phyloP scores from a whole-genome alignment of 1,140 invertebrate genomes.

The Zaprionus inermis region DNA sequence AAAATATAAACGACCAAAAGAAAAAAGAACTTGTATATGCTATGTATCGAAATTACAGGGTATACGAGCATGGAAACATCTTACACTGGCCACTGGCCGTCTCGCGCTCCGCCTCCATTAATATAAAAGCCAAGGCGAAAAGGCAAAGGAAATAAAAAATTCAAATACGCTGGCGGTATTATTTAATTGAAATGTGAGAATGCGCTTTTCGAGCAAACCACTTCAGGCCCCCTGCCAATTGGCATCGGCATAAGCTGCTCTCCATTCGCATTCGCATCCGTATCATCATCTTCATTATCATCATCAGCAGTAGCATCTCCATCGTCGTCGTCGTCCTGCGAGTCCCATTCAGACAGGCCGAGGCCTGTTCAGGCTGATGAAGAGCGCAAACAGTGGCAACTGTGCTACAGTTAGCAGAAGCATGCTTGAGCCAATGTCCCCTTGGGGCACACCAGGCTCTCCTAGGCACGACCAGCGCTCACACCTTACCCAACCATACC shows the following conservation, averaged over 20 bases:
- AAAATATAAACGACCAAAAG: constrained; percentile 43
- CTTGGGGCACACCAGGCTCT: constrained; percentile 64
- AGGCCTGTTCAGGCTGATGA: constrained; percentile 60
- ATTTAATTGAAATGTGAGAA: constrained; percentile 81
- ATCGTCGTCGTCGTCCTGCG: constrained; percentile 33
- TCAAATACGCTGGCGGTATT: constrained; percentile 60
- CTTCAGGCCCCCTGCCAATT: constrained; percentile 39
- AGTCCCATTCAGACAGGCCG: constrained; percentile 65
- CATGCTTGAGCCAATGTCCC: constrained; percentile 77
- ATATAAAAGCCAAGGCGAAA: constrained; percentile 55
- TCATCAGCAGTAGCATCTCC: background rate
- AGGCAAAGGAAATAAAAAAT: constrained; percentile 36
- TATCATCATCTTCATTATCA: background rate
- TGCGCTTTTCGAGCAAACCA: constrained; percentile 72
- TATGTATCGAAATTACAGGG: background rate
- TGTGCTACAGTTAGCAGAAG: constrained; percentile 67
- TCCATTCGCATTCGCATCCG: background rate
- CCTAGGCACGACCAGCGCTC: constrained; percentile 20
- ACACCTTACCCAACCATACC: background rate
- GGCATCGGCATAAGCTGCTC: background rate
- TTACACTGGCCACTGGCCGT: constrained; percentile 9
- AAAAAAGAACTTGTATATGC: background rate
- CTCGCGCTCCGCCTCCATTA: constrained; percentile 64
- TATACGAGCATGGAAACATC: background rate
- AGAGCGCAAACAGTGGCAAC: constrained; percentile 68